Percentiles rank a stretch among this genome's conserved stretches.
These are phyloP conservation scores for Xestia sexstrigata DNA, from an alignment of 2,888 invertebrate species.

Conservation along the genomic window DNA sequence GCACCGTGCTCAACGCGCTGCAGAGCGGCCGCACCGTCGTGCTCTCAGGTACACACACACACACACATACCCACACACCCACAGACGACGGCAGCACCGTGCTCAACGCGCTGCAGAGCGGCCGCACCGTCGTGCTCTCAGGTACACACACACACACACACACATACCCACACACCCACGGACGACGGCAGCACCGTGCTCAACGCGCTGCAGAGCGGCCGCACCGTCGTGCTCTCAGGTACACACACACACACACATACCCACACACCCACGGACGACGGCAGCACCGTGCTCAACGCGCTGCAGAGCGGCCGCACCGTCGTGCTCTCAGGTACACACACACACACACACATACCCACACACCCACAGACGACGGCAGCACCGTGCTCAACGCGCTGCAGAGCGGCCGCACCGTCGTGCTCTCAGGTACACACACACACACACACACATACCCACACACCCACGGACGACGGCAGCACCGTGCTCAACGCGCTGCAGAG, in stretches of 20 bases:
- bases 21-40: constrained; percentile 96
- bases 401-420: constrained; percentile 95
- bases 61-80: neutral
- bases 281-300: constrained; percentile 93
- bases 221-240: constrained; percentile 95
- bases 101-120: constrained; percentile 95
- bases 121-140: constrained; percentile 96
- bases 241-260: too few species aligned
- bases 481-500: constrained; percentile 95
- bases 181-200: too few species aligned
- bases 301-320: constrained; percentile 96
- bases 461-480: constrained; percentile 90
- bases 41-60: constrained; percentile 90
- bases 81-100: constrained; percentile 92
- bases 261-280: too few species aligned
- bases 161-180: too few species aligned
- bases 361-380: too few species aligned
- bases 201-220: constrained; percentile 95
- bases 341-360: too few species aligned
- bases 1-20: constrained; percentile 94
- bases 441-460: too few species aligned
- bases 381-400: constrained; percentile 95
- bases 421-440: constrained; percentile 89
- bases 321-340: constrained; percentile 92
- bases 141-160: constrained; percentile 73